phyloP scores from a whole-genome alignment of 23 tunicate species.

The Oikopleura vanhoeffeni region DNA sequence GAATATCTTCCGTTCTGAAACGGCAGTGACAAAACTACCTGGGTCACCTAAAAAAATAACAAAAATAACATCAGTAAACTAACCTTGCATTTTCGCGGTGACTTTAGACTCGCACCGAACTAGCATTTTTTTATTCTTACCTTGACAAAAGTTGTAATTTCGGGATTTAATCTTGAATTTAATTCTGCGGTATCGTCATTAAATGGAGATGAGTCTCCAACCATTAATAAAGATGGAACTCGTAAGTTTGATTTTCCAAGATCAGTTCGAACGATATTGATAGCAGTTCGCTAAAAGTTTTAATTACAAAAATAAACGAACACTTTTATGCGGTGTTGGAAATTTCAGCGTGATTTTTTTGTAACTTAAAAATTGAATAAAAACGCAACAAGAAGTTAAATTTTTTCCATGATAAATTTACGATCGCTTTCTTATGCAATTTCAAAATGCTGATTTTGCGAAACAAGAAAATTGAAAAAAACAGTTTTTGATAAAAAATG shows the following conservation, averaged over 20 bases:
- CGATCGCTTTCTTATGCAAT: neutral
- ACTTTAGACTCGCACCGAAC: too few species aligned
- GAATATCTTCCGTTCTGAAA: too few species aligned
- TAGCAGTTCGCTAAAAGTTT: neutral
- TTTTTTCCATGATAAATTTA: neutral
- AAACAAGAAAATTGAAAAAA: neutral
- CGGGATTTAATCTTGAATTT: neutral
- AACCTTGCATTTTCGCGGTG: too few species aligned
- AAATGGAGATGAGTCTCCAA: neutral
- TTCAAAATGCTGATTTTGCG: neutral
- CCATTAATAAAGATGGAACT: neutral
- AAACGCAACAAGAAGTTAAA: too few species aligned
- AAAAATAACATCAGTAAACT: too few species aligned
- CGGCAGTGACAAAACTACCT: too few species aligned
- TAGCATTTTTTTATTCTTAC: too few species aligned
- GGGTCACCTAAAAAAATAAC: too few species aligned
- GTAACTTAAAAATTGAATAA: too few species aligned
- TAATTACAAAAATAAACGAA: neutral
- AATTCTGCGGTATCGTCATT: constrained; percentile 9
- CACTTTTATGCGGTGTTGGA: too few species aligned
- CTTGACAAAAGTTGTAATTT: constrained; percentile 3
- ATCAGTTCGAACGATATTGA: neutral
- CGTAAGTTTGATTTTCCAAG: neutral
- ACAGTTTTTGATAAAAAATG: neutral
- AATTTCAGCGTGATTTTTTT: too few species aligned